Evolutionary conservation across 1,140 invertebrate genomes (phyloP), one percentile per base, ranked within the genome.

Genomic region (Triops longicaudatus): DNA sequence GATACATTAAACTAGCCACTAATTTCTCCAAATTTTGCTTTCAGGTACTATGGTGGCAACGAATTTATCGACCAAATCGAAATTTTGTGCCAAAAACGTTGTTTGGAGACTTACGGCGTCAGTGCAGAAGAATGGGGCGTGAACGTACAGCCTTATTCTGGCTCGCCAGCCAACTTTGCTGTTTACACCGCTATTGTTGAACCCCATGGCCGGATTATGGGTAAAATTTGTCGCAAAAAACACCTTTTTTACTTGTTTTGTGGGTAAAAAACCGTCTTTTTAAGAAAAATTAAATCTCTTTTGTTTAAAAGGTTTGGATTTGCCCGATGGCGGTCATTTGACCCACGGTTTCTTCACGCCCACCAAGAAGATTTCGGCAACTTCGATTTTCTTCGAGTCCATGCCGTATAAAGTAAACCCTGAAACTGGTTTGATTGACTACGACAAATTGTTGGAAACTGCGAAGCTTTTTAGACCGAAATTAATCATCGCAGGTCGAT

Each of bases 111-210:
- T 1, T 99, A 90, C 83, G 89, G 88, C 81, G 85, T 98, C n/a
- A 88, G 91, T 82, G 86, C 91, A 6, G 90, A 92, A 73, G 85
- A 95, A 84, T 99, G 98, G 98, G 97, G 97, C 72, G 95, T 97
- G 1, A 99, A 99, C 88, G 97, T 99, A 5, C 98, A 99, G 83
- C 93, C 97, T 1, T 94, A 97, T 82, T 98, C 96, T 41, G 97
- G 98, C 4, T 98, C 95, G 31, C 97, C 97, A 22, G 97, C 96
- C 4, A 99, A 99, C 85, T 93, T 99, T 86, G 97, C 96, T n/a
- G 93, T 94, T 6, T 96, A 95, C 81, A 95, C 93, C n/a, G 93
- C 87, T 26, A 82, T 96, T 12, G 88, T 92, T 26, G 90, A 94
- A 80, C 96, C 97, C 2, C 96, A 98, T 86, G 97, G 94, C 44